Evolutionary conservation across 2,888 invertebrate species (phyloP).

Genomic region (Ectobius pallidus): DNA sequence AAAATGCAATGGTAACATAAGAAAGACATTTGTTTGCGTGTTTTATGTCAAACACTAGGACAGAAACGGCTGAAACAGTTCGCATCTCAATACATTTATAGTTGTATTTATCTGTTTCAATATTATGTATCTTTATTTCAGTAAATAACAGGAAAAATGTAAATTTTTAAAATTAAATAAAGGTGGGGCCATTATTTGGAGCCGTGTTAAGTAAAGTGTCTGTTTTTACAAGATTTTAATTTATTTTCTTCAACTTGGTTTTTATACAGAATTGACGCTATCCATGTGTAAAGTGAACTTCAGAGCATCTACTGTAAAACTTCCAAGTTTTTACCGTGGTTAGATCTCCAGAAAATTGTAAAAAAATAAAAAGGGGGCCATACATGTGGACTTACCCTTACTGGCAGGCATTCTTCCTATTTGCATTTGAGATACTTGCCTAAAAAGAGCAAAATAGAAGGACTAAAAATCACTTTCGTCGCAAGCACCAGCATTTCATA

Average conservation of each 20-base stretch:
- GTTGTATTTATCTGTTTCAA: not conserved
- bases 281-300: not conserved
- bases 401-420: not conserved
- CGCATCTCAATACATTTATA: not conserved
- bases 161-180: not conserved
- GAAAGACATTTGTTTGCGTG: not conserved
- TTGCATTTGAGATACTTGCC: too few species aligned
- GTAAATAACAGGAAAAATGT: too few species aligned
- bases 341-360: not conserved
- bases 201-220: not conserved
- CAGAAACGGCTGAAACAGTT: not conserved
- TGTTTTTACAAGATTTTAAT: not conserved
- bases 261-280: not conserved
- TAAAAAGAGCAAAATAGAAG: too few species aligned
- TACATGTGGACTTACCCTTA: not conserved
- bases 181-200: not conserved
- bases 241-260: not conserved
- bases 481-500: too few species aligned
- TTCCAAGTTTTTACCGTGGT: not conserved
- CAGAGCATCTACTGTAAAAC: not conserved
- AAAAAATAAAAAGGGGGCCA: not conserved
- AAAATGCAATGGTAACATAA: not conserved
- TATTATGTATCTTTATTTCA: not conserved
- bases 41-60: not conserved
- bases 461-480: too few species aligned